Conservation (phyloP, 1,140 invertebrate genomes). For the Drepana arcuata region DNA sequence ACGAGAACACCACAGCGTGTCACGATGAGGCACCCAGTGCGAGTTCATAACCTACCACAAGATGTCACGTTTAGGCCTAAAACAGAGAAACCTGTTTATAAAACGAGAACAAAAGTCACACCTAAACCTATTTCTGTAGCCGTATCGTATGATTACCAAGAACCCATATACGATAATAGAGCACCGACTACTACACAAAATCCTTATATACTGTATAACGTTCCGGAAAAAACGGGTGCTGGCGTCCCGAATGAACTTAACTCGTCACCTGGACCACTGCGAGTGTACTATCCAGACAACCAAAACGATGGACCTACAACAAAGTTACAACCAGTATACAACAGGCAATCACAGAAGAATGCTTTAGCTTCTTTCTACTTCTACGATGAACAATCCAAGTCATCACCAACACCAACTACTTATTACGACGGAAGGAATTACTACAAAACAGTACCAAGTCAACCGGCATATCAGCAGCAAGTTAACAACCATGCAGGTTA, state of each 20-base stretch:
- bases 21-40: conserved; percentile 41
- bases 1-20: conserved; percentile 47
- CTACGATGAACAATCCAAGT: conserved; percentile 72
- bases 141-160: conserved; percentile 54
- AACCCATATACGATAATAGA: conserved; percentile 53
- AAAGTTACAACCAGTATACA: conserved; percentile 62
- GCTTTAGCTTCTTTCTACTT: conserved; percentile 73
- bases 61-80: conserved; percentile 46
- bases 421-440: conserved; percentile 66
- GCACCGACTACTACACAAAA: conserved; percentile 53
- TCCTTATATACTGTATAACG: conserved; percentile 66
- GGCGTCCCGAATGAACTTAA: conserved; percentile 50
- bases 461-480: conserved; percentile 29
- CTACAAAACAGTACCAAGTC: conserved; percentile 58
- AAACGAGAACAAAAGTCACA: conserved; percentile 60
- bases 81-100: conserved; percentile 56
- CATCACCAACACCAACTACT: conserved; percentile 36
- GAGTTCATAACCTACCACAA: conserved; percentile 47
- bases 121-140: conserved; percentile 64
- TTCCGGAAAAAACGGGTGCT: conserved; percentile 48
- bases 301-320: conserved; percentile 72
- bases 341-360: conserved; percentile 59
- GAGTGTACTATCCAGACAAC: conserved; percentile 73
- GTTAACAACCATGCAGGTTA: conserved; percentile 41
- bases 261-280: conserved; percentile 74